Evolutionary conservation across 2,888 invertebrate species (phyloP).

Genomic region (Unio pictorum): DNA sequence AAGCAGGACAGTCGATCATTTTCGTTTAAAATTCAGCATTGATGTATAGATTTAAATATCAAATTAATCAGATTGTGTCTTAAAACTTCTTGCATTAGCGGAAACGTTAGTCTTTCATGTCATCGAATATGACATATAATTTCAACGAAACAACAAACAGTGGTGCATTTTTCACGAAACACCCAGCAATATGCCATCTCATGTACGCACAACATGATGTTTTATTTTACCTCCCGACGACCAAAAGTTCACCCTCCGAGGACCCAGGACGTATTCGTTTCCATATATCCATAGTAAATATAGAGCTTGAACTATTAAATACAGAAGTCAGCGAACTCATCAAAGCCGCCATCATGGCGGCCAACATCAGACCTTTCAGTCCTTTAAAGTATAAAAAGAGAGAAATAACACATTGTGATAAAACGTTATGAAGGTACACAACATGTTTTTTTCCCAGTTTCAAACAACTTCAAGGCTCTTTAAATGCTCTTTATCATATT

Average conservation of each 20-base stretch:
- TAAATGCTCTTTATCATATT: no score
- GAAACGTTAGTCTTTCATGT: background rate
- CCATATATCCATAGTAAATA: slow-evolving; percentile 76
- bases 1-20: no score
- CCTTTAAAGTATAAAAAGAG: slow-evolving; percentile 35
- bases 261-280: slow-evolving; percentile 54
- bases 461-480: no score
- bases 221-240: slow-evolving; percentile 61
- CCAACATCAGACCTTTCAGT: slow-evolving; percentile 71
- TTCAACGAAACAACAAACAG: no score
- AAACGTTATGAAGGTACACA: no score
- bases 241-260: slow-evolving; percentile 63
- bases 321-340: slow-evolving; percentile 75
- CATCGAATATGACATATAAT: background rate
- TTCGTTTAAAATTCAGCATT: no score
- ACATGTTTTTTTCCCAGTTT: no score
- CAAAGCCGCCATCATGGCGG: slow-evolving; percentile 76
- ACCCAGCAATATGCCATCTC: no score
- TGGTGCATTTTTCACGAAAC: slow-evolving; percentile 44
- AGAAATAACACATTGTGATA: background rate
- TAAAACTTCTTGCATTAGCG: background rate
- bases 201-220: background rate
- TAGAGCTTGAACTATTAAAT: slow-evolving; percentile 75
- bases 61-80: no score
- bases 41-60: no score